Percentiles rank a stretch among this genome's conserved stretches.
Conservation (phyloP, 2,888 invertebrate species). For the Monochamus alternatus region DNA sequence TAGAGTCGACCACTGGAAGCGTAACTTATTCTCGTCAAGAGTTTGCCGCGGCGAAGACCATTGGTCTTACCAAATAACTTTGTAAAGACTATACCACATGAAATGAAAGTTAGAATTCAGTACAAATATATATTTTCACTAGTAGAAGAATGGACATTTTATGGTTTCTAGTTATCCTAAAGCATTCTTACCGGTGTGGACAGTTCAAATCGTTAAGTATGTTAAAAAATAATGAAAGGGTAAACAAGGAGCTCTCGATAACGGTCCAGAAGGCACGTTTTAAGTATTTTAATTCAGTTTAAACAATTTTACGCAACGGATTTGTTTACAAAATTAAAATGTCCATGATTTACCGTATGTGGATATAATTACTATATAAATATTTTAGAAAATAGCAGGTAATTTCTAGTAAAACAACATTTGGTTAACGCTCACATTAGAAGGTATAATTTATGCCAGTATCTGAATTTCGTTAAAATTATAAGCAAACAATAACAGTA, state of each 20-base stretch:
- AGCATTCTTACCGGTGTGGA: neutral
- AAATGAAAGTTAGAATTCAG: no score
- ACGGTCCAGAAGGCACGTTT: constrained; percentile 34
- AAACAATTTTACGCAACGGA: constrained; percentile 37
- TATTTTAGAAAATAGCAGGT: constrained; percentile 30
- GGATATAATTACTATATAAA: constrained; percentile 39
- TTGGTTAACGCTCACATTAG: constrained; percentile 31
- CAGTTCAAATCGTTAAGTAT: constrained; percentile 19
- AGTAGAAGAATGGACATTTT: neutral
- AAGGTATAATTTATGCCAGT: constrained; percentile 25
- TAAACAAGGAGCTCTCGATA: constrained; percentile 29
- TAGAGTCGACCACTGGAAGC: no score
- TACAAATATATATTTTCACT: constrained; percentile 1
- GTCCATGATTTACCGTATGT: constrained; percentile 37
- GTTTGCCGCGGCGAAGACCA: no score
- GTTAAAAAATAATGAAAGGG: constrained; percentile 28
- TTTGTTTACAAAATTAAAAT: constrained; percentile 35
- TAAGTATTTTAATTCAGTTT: constrained; percentile 34
- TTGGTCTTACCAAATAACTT: no score
- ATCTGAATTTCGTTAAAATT: constrained; percentile 47
- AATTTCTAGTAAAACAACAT: constrained; percentile 38
- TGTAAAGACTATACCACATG: no score
- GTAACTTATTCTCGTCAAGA: no score
- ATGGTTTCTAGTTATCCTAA: neutral
- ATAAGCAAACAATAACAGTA: constrained; percentile 42